Conservation (phyloP, 2,113 vertebrate genomes). For the Raja brachyura region DNA sequence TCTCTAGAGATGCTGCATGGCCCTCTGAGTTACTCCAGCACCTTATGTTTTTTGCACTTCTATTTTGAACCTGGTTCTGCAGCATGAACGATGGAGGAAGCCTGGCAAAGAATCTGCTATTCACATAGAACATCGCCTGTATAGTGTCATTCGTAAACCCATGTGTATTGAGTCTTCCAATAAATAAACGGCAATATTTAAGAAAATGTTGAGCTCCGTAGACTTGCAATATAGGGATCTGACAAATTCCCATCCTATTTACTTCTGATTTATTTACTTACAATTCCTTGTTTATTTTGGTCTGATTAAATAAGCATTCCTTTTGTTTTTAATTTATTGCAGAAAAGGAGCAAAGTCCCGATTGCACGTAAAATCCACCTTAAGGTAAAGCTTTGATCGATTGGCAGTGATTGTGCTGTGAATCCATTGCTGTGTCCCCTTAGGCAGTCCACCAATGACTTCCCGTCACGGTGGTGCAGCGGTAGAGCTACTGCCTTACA, state of each 20-base stretch:
- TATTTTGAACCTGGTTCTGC: not conserved
- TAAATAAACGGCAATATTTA: not conserved
- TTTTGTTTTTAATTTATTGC: not conserved
- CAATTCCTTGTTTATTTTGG: not conserved
- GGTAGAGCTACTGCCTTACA: no score
- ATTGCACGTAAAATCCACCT: not conserved
- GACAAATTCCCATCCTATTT: not conserved
- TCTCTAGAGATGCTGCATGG: no score
- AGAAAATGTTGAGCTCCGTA: not conserved
- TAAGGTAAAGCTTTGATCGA: constrained; percentile 13
- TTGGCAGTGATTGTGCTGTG: not conserved
- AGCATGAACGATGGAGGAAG: not conserved
- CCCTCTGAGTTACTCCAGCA: no score
- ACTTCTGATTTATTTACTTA: constrained; percentile 22
- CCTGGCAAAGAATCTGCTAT: not conserved
- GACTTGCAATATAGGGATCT: not conserved
- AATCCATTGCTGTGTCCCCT: not conserved
- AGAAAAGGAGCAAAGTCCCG: not conserved
- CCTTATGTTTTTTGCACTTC: not conserved
- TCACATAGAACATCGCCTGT: not conserved
- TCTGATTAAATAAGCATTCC: not conserved
- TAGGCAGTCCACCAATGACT: not conserved
- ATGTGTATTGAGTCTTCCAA: not conserved
- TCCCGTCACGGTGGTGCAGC: no score
- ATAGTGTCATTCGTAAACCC: not conserved